Evolutionary conservation across 2,113 vertebrate genomes (phyloP), one percentile per base, ranked within the genome.

Genomic region (Meles meles): DNA sequence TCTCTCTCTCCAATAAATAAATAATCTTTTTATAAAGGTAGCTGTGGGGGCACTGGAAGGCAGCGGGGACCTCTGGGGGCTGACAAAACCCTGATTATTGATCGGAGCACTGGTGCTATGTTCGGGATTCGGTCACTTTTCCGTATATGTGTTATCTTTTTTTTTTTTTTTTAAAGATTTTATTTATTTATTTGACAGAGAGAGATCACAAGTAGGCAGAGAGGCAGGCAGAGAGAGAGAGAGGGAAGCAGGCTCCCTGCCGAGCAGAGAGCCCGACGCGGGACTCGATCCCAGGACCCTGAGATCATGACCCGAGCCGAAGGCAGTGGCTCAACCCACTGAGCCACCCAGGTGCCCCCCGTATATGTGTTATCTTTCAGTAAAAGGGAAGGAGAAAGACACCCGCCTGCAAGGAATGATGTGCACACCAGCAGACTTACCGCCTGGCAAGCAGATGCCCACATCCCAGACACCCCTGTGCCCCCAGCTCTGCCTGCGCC

Each of bases 341-440:
- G n/a, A n/a, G n/a, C n/a, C n/a, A n/a, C n/a, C n/a, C n/a, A n/a
- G n/a, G n/a, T n/a, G n/a, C n/a, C n/a, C n/a, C n/a, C 42, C 7
- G 3, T 49, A 9, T 14, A 13, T 10, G 31, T 47, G 17, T 79
- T 47, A 17, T 8, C 39, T 25, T n/a, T 42, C 25, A 13, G 31
- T 4, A 31, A 21, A 84, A 63, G 10, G 10, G 49, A 55, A 72
- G 31, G 37, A 42, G 42, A 37, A 44, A 49, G 44, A 74, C n/a
- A 42, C 8, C 14, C 17, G 6, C 39, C 14, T 67, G 74, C 37
- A 37, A 87, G 37, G 65, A 44, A 67, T 5, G 14, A 44, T 42
- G n/a, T 9, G 12, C 7, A 2, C 7, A 11, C 20, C 25, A 15
- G 8, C 55, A 29, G 37, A 12, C 0, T 15, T 7, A 9, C 27